These are phyloP conservation scores for Arctia plantaginis DNA, from an alignment of 2,888 invertebrate genomes.

Conservation along the genomic window DNA sequence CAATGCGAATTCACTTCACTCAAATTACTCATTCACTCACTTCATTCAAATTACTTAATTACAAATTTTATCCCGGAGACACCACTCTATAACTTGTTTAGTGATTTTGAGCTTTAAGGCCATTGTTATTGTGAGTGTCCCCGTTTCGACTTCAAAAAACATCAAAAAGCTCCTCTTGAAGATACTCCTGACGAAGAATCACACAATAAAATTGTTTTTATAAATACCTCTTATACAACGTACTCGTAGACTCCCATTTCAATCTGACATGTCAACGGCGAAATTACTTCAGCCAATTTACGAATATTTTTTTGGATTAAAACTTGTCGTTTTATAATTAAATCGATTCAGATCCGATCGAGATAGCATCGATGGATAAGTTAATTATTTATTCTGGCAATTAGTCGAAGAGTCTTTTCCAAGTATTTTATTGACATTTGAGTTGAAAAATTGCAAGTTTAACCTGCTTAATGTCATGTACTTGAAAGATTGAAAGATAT, in stretches of 20 bases:
- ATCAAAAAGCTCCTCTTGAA: not conserved
- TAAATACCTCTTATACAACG: not conserved
- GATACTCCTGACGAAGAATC: not conserved
- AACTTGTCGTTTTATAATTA: constrained; percentile 36
- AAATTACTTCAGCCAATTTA: constrained; percentile 10
- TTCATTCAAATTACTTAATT: no score
- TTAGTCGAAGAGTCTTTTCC: constrained; percentile 30
- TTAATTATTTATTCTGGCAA: constrained; percentile 39
- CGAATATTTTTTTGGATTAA: constrained; percentile 36
- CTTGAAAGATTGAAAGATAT: not conserved
- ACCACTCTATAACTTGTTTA: not conserved
- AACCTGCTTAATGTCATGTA: not conserved
- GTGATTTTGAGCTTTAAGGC: not conserved
- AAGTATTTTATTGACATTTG: constrained; percentile 18
- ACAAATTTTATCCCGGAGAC: no score
- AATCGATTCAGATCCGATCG: constrained; percentile 31
- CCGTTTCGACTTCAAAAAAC: not conserved
- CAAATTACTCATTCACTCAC: no score
- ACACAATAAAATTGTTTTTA: not conserved
- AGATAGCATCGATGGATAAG: constrained; percentile 43
- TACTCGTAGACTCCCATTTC: not conserved
- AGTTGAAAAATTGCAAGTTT: constrained; percentile 42
- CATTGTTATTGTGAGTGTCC: not conserved
- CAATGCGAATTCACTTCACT: not conserved
- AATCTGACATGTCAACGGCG: not conserved